Evolutionary conservation across 2,888 invertebrate species (phyloP), one percentile per base, ranked within the genome.

Genomic region (Fragum sueziense): DNA sequence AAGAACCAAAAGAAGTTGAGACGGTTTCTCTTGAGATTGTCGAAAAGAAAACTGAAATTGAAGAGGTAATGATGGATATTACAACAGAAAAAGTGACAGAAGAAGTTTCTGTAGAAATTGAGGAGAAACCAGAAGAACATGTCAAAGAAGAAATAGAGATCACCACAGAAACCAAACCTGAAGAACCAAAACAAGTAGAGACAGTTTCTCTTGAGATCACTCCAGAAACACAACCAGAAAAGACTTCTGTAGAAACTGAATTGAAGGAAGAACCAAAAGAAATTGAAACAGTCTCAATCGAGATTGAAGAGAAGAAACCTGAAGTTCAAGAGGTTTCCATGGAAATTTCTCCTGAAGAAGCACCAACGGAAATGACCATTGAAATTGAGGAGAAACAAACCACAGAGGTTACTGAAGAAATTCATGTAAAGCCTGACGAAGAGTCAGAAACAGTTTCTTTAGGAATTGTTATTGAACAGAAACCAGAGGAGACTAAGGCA

Each of bases 341-440:
- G n/a, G n/a, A n/a, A n/a, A n/a, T n/a, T n/a, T n/a, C n/a, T n/a
- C n/a, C n/a, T n/a, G n/a, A n/a, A n/a, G n/a, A n/a, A n/a, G n/a
- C n/a, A n/a, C n/a, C n/a, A n/a, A n/a, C 37, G 14, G 37, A 37
- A 14, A 37, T 9, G 14, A 6, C 37, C 6, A 14, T 9, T 9
- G 37, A 37, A 37, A 37, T 37, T 51, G 34, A 52, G 17, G 76
- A 76, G 37, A 47, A 62, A 27, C 52, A 33, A 72, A 41, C 52
- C 7, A 61, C 74, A n/a, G 62, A 67, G 41, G 69, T 74, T 20
- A 41, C 65, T 31, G 57, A 71, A 69, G 71, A 76, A 68, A 51
- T 59, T 47, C 25, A 69, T 34, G 27, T 31, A 22, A 51, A 25
- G 52, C 59, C 70, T 22, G 75, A 75, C 51, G 25, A 59, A 22